phyloP scores from a whole-genome alignment of 2,797 vertebrate genomes.

The Eptatretus atami region DNA sequence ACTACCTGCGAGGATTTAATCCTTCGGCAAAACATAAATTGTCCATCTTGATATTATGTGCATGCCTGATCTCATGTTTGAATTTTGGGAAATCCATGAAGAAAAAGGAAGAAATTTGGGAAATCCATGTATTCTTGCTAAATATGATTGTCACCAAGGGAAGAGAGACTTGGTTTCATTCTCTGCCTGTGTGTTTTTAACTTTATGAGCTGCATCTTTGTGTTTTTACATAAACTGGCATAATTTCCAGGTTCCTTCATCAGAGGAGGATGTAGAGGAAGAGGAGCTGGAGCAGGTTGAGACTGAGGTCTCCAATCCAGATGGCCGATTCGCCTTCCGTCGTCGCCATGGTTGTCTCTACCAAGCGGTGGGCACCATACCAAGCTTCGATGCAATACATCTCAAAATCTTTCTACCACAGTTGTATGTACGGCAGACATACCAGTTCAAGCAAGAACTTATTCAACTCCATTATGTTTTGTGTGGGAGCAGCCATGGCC shows the following conservation, averaged over 20 bases:
- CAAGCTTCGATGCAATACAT: conserved; percentile 8
- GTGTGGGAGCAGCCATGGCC: not conserved
- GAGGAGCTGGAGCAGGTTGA: conserved; percentile 13
- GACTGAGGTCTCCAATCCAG: conserved; percentile 22
- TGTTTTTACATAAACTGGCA: too few species aligned
- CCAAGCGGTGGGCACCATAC: conserved; percentile 29
- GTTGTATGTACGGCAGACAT: too few species aligned
- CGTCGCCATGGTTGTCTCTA: conserved; percentile 59
- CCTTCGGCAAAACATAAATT: too few species aligned
- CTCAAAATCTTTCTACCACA: conserved; percentile 6
- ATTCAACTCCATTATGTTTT: not conserved
- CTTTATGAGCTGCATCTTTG: too few species aligned
- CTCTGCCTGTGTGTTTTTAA: too few species aligned
- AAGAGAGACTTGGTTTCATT: too few species aligned
- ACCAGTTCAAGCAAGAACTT: too few species aligned
- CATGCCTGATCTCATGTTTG: conserved; percentile 2
- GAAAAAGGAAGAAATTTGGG: not conserved
- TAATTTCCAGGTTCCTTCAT: conserved; percentile 24
- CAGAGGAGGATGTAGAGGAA: conserved; percentile 42
- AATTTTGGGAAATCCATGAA: not conserved
- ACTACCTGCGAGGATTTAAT: not conserved
- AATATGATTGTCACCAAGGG: conserved; percentile 1
- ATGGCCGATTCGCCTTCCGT: conserved; percentile 47
- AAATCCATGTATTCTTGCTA: not conserved
- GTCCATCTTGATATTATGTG: too few species aligned